Base-by-base conservation (phyloP, 2,888 invertebrate species). In the Byasa hedistus region DNA sequence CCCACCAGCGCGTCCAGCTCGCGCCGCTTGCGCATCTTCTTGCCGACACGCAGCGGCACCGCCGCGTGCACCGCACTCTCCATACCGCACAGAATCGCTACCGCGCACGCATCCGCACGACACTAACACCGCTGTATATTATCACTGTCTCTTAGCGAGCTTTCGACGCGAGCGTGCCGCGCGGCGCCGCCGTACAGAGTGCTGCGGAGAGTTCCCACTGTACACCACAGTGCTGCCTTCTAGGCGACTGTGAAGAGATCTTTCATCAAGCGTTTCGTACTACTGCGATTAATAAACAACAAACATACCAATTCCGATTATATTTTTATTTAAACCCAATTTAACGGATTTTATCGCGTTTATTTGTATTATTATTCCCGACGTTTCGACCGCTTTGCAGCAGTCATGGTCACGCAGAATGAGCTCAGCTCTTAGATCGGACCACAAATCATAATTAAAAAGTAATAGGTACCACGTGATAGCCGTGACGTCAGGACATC, bases 11-110 rank as follows among this genome's bases (percentile, higher is more conserved):
- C 96, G 81, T 96, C 96, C 75, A 96, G 86, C 83, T 96, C 95
- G 78, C 95, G 93, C 72, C 96, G 93, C 81, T 96, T 96, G 79
- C 95, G 92, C 95, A 96, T 95, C 87, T 95, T 95, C 86, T 96
- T 96, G 72, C 92, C 82, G 89, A 95, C 86, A 89, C 95, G 81
- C 87, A 94, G 84, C 93, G 94, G 85, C 89, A 94, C 87, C 80
- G 93, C 81, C 91, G 94, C 85, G 90, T 94, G 92, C 93, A 94
- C 91, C 69, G 86, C 89, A 75, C 87, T 90, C 86, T 91, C 91
- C 91, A 91, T 91, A 64, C 75, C 81, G 76, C 76, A 76, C 74
- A 69, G 68, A 64, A 74, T 74, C 79, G 85, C 87, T 89, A 89
- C 85, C 89, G 87, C 75, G 75, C 73, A 82, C 81, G 76, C 90